These are phyloP conservation scores for Pseudachorutes palmiensis DNA, from an alignment of 1,140 invertebrate species.

Conservation along the genomic window DNA sequence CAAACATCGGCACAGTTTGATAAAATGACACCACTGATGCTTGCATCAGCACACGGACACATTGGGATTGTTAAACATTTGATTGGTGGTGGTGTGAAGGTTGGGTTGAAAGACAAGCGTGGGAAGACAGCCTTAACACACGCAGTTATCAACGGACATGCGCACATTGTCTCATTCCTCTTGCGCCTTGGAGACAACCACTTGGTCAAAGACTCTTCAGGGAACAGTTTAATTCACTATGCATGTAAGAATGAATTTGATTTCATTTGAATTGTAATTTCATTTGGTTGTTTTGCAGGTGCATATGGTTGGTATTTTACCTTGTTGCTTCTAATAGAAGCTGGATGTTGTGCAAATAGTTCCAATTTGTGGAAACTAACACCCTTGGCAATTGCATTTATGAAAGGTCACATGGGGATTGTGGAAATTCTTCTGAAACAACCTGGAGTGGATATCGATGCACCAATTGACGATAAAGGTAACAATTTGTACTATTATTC, in stretches of 20 bases:
- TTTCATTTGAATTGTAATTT: too few relatives aligned
- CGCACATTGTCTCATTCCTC: constrained; percentile 47
- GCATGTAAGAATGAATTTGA: too few relatives aligned
- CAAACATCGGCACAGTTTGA: constrained; percentile 43
- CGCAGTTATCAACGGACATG: constrained; percentile 50
- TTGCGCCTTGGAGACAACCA: constrained; percentile 47
- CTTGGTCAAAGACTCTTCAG: constrained; percentile 45
- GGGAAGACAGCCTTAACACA: constrained; percentile 48
- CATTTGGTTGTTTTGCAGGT: too few relatives aligned
- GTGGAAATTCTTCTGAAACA: constrained; percentile 46
- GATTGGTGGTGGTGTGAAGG: constrained; percentile 32
- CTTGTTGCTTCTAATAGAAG: constrained; percentile 47
- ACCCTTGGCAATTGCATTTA: constrained; percentile 46
- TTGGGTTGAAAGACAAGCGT: constrained; percentile 43
- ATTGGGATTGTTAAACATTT: constrained; percentile 37
- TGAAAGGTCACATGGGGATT: constrained; percentile 47
- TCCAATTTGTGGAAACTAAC: constrained; percentile 50
- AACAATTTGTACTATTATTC: too few relatives aligned
- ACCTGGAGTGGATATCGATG: constrained; percentile 47
- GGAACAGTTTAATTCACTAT: constrained; percentile 50
- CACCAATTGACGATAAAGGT: constrained; percentile 41
- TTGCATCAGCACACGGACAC: constrained; percentile 35
- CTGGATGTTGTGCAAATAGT: constrained; percentile 43
- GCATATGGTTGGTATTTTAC: constrained; percentile 53
- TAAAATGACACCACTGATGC: constrained; percentile 33